phyloP scores from a whole-genome alignment of 2,888 invertebrate species.

The Brachynemurus nebulosus region DNA sequence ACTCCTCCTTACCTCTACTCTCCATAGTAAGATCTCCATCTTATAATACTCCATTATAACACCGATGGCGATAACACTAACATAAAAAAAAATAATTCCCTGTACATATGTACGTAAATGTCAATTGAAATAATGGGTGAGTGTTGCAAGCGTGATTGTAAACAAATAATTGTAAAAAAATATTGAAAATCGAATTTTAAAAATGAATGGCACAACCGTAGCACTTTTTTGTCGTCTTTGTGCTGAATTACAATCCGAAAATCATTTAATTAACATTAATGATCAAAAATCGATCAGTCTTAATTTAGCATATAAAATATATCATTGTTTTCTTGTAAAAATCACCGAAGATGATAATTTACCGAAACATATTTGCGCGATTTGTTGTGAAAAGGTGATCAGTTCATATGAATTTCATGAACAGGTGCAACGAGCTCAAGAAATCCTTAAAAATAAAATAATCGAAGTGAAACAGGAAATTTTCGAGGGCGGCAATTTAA shows the following conservation, averaged over 20 bases:
- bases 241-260: neutral
- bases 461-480: neutral
- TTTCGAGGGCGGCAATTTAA: neutral
- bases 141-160: no score
- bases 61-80: no score
- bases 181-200: no score
- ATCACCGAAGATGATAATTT: neutral
- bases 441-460: neutral
- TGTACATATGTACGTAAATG: no score
- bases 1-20: no score
- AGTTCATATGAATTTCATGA: neutral
- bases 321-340: neutral
- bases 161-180: no score
- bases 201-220: neutral
- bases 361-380: neutral
- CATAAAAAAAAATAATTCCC: no score
- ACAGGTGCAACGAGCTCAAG: neutral
- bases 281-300: neutral
- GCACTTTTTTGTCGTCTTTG: neutral
- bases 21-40: no score
- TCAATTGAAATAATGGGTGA: no score
- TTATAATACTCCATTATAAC: no score
- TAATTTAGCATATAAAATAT: neutral
- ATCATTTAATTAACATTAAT: neutral
- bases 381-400: neutral